Evolutionary conservation across 2,113 vertebrate genomes (phyloP), one percentile per base, ranked within the genome.

Genomic region (Chamaetylas fuelleborni): DNA sequence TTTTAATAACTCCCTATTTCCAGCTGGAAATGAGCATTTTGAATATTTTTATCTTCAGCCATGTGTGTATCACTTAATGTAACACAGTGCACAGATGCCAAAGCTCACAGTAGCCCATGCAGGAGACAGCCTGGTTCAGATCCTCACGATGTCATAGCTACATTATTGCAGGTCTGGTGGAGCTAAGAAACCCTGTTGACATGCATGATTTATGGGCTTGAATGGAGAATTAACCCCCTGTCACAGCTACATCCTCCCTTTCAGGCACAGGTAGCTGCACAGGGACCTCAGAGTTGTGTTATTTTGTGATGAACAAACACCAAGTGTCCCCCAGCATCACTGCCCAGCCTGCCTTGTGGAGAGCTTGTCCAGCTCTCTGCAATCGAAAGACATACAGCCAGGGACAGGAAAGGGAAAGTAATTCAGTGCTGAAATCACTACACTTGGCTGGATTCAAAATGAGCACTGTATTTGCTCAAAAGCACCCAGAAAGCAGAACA

Each of bases 231-330:
- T 85, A 84, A 82, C 16, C 34, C 24, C 19, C 33, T 54, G 34
- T 34, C 7, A 3, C 3, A 6, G 28, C 71, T 72, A 24, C 0
- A 0, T 43, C 14, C n/a, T 34, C 26, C 19, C 11, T 80, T 86
- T 73, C 40, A 80, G 74, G 69, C 0, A 3, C 61, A 92, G 58
- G 25, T 45, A 72, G 38, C 45, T 61, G 19, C 4, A 1, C 42
- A 34, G 56, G 15, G 47, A 73, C 47, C 72, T 73, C 72, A 45
- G 47, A 72, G 50, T 24, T 80, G 66, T 50, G 66, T 50, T 19
- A 15, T 57, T 86, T 64, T 48, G 24, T 73, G 42, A 69, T 33
- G 50, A 91, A 14, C 11, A 72, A 91, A 56, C 25, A 45, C n/a
- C 36, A 31, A 60, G 14, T 31, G n/a, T 53, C 34, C 54, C 47